Percentiles rank a stretch among this genome's conserved stretches.
Evolutionary conservation across 2,113 vertebrate species (phyloP).

Genomic region (Mesoclemmys tuberculata): DNA sequence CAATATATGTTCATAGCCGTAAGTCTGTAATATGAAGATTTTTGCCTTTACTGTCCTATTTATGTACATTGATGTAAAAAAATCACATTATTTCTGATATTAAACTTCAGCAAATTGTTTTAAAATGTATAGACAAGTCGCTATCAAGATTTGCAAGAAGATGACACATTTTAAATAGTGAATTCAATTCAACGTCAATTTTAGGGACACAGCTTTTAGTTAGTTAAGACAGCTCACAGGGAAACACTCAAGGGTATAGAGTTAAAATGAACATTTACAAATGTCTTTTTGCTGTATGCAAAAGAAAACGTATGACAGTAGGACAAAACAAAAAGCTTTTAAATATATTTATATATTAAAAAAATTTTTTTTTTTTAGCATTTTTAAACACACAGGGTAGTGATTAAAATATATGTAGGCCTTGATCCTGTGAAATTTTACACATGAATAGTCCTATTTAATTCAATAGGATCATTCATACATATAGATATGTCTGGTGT

Average conservation of each 20-base stretch:
- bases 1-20: constrained; percentile 94
- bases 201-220: neutral
- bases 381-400: neutral
- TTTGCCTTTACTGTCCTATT: neutral
- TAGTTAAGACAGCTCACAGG: neutral
- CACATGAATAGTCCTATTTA: neutral
- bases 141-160: neutral
- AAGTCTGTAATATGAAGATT: constrained; percentile 82
- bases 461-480: neutral
- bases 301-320: neutral
- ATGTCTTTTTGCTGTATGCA: neutral
- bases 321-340: neutral
- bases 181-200: neutral
- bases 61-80: too few relatives aligned
- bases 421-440: neutral
- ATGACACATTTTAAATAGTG: neutral
- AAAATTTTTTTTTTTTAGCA: neutral
- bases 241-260: neutral
- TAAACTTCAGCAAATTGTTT: neutral
- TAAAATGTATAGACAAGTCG: neutral
- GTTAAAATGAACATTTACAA: neutral
- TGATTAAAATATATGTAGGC: neutral
- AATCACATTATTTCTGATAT: neutral
- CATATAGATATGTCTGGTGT: neutral
- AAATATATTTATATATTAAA: neutral